Conservation (phyloP, 2,113 vertebrate genomes). For the Rattus norvegicus region DNA sequence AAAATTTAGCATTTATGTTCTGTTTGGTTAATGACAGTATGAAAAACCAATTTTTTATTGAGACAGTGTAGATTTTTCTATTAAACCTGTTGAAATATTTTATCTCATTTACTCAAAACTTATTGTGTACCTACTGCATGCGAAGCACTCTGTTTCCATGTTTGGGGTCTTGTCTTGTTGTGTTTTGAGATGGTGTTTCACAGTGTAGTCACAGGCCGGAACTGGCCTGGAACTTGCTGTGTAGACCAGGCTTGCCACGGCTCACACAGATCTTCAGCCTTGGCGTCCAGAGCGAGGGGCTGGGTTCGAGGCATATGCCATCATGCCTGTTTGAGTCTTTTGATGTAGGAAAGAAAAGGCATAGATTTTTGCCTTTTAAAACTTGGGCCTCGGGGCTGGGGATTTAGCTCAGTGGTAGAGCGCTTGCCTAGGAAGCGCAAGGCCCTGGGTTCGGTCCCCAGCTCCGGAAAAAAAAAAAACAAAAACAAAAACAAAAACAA, state of each 20-base stretch:
- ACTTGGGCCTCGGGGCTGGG: not conserved
- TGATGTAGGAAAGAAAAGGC: conserved; percentile 39
- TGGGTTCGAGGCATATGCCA: not conserved
- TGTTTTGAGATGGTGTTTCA: not conserved
- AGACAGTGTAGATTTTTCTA: conserved; percentile 57
- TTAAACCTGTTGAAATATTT: conserved; percentile 27
- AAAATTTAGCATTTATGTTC: conserved; percentile 49
- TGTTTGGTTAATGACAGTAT: conserved; percentile 57
- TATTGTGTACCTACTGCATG: not conserved
- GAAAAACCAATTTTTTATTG: conserved; percentile 53
- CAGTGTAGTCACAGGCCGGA: not conserved
- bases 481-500: too few species aligned
- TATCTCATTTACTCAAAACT: conserved; percentile 40
- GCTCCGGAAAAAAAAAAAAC: too few species aligned
- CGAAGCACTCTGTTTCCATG: not conserved
- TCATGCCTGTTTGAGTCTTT: not conserved
- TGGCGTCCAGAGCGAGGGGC: not conserved
- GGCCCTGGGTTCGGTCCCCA: too few species aligned
- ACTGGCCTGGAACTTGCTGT: not conserved
- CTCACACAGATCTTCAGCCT: not conserved
- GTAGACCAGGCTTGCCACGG: not conserved
- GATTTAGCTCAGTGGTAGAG: too few species aligned
- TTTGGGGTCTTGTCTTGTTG: not conserved
- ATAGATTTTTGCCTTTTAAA: conserved; percentile 37
- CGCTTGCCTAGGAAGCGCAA: too few species aligned